A percentile compares a stretch with the other conserved stretches of the same genome.
Evolutionary conservation across 1,140 invertebrate species (phyloP).

Genomic region (Pogonomyrmex barbatus): DNA sequence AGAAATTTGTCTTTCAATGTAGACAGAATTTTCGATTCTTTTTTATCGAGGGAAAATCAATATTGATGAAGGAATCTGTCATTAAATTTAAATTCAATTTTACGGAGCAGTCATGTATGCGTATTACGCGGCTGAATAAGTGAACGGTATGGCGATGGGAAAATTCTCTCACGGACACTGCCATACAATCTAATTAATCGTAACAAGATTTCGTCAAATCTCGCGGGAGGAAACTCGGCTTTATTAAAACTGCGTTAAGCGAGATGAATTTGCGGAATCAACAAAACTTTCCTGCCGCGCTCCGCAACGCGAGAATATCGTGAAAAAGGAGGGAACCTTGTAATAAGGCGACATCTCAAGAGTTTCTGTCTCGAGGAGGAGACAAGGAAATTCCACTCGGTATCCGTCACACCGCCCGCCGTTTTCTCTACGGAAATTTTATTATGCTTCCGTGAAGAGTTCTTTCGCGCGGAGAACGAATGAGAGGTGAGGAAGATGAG

Average conservation of each 20-base stretch:
- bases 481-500: constrained; percentile 42
- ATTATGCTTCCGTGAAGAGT: constrained; percentile 72
- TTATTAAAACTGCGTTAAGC: constrained; percentile 71
- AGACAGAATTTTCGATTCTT: neutral
- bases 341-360: constrained; percentile 70
- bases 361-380: constrained; percentile 65
- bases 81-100: constrained; percentile 38
- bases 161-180: constrained; percentile 23
- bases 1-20: constrained; percentile 1
- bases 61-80: constrained; percentile 2
- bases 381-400: constrained; percentile 76
- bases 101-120: neutral
- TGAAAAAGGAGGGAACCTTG: neutral
- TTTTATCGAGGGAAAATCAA: neutral
- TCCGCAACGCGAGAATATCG: neutral
- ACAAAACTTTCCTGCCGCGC: constrained; percentile 61
- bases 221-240: constrained; percentile 41
- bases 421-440: constrained; percentile 75
- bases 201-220: constrained; percentile 47
- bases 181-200: constrained; percentile 66
- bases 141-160: constrained; percentile 30
- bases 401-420: constrained; percentile 70
- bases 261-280: constrained; percentile 69
- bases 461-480: constrained; percentile 40
- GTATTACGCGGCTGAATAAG: neutral